Percentiles rank a stretch among this genome's conserved stretches.
Evolutionary conservation across 2,113 vertebrate species (phyloP).

Genomic region (Geococcyx californianus): DNA sequence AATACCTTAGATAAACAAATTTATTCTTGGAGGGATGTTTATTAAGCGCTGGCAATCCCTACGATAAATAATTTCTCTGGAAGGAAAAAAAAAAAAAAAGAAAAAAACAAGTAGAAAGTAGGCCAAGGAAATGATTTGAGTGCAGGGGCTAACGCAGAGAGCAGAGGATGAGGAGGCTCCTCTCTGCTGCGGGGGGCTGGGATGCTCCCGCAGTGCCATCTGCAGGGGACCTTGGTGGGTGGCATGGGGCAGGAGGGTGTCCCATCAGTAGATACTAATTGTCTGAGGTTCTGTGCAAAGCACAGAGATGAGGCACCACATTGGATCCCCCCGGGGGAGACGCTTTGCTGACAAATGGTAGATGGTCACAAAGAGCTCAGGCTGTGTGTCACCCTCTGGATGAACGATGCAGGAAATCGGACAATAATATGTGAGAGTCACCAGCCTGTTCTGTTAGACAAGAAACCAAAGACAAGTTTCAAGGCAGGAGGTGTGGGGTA

Average conservation of each 20-base stretch:
- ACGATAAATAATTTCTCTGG: slow-evolving; percentile 66
- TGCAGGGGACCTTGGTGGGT: neutral
- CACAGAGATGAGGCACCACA: accelerated
- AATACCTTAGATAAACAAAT: slow-evolving; percentile 73
- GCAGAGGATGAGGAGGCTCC: neutral
- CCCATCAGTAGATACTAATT: neutral
- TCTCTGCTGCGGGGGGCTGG: neutral
- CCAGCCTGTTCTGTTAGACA: neutral
- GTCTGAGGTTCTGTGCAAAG: neutral
- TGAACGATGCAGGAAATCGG: neutral
- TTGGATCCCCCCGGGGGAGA: accelerated
- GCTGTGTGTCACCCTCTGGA: accelerated
- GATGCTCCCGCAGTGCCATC: neutral
- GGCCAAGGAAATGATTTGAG: slow-evolving; percentile 28
- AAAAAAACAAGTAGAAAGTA: slow-evolving; percentile 3
- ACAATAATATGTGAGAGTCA: neutral
- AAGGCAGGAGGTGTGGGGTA: neutral
- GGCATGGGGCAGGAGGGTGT: neutral
- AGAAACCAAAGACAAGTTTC: neutral
- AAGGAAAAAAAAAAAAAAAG: neutral
- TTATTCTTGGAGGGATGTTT: slow-evolving; percentile 70
- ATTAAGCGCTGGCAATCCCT: slow-evolving; percentile 42
- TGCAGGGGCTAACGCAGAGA: neutral
- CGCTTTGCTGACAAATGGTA: neutral
- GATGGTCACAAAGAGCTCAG: neutral